Base-by-base conservation (phyloP, 2,888 invertebrate species). In the Dilophus febrilis region DNA sequence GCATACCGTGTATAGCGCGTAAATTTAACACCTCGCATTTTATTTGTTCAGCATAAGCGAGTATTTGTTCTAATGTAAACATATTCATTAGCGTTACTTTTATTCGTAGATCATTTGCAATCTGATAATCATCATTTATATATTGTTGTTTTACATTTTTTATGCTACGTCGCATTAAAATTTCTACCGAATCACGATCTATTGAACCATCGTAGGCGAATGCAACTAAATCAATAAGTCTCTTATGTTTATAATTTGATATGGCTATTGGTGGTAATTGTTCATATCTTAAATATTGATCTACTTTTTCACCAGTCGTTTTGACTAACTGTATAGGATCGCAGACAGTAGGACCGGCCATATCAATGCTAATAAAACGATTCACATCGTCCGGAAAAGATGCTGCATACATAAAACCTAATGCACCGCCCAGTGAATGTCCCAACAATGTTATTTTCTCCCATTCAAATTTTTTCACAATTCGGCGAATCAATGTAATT, bases 11-110 rank as follows among this genome's bases (percentile, higher is more conserved):
- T 11, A 71, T 56, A 0, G 76, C 86, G 38, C 79, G 70, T 26
- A 88, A 76, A 54, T 87, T 86, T 33, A 88, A 57, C 4, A 86
- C 82, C 50, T 74, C 72, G 51, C 86, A 87, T 42, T 65, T 76
- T 12, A 85, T 72, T 49, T 71, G 67, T 2, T 64, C 56, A 0
- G 85, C 83, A 53, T 79, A 81, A 34, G 73, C 72, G 48, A 78
- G 51, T 3, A 78, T 75, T n/a, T 75, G 70, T 46, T 82, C 83
- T 18, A 75, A 59, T 1, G 77, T 76, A 54, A 83, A 71, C 67
- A 77, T 74, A 1, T 72, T 83, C 35, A 84, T 53, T 1, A 70
- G 64, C 1, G 79, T 68, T 0, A 80, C 72, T 63, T 85, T 86
- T 14, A 87, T 64, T 44, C 81, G 67, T 2, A 80, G 68, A 56